A percentile compares a stretch with the other conserved stretches of the same genome.
Evolutionary conservation across 2,113 vertebrate species (phyloP).

Genomic region (Aspiorhynchus laticeps): DNA sequence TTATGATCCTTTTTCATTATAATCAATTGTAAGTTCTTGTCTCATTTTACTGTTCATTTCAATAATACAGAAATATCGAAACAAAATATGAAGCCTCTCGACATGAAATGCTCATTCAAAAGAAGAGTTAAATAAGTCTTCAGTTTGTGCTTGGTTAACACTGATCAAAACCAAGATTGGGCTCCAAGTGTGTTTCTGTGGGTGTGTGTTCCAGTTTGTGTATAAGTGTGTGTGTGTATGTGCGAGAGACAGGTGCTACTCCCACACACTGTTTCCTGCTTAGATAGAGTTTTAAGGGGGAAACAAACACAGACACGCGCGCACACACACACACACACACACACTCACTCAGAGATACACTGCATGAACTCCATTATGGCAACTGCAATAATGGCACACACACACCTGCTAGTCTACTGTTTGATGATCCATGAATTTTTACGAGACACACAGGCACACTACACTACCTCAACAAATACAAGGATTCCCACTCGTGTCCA

Average conservation of each 20-base stretch:
- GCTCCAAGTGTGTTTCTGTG: constrained; percentile 52
- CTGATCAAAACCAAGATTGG: constrained; percentile 60
- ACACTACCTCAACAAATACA: constrained; percentile 43
- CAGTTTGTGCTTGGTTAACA: constrained; percentile 43
- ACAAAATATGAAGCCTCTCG: background rate
- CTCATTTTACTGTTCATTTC: background rate
- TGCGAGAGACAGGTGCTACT: constrained; percentile 72
- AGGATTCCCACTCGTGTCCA: constrained; percentile 2
- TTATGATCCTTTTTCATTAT: background rate
- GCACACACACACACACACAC: constrained; percentile 6
- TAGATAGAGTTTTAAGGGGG: constrained; percentile 54
- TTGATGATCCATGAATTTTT: constrained; percentile 14
- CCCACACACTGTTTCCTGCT: constrained; percentile 74
- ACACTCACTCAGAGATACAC: constrained; percentile 4
- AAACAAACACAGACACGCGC: constrained; percentile 35
- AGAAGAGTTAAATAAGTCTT: background rate
- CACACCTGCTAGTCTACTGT: constrained; percentile 41
- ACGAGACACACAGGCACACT: background rate
- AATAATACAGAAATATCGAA: background rate
- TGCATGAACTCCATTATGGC: constrained; percentile 10
- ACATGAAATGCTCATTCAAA: background rate
- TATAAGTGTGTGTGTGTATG: constrained; percentile 41
- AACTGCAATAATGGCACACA: background rate
- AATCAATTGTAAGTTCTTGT: background rate
- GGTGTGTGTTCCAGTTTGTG: constrained; percentile 42